Percentiles rank a stretch among this genome's conserved stretches.
Conservation (phyloP, 2,797 vertebrate genomes). For the Myotis vivesi region DNA sequence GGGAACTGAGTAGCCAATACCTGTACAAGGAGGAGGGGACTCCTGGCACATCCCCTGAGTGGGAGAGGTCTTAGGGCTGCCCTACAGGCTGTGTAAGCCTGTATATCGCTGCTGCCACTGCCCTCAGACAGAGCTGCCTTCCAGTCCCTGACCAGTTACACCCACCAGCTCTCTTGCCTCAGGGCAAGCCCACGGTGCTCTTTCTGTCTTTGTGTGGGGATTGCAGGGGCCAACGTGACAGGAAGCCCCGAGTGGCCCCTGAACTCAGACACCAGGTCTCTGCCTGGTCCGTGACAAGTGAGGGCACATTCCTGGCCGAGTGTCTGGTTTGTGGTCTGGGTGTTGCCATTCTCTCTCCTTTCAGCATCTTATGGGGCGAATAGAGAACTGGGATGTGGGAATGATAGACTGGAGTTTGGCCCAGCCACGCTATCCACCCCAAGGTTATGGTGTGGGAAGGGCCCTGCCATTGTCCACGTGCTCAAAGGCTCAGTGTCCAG, state of each 20-base stretch:
- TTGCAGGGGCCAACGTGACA: not conserved
- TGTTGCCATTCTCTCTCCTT: not conserved
- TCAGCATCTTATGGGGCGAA: not conserved
- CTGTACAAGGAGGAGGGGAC: not conserved
- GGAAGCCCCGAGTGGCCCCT: not conserved
- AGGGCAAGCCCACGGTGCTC: not conserved
- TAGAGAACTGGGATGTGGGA: not conserved
- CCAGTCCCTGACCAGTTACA: not conserved
- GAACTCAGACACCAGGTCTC: not conserved
- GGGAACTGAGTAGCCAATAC: not conserved
- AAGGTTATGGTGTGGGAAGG: not conserved
- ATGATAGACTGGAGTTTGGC: not conserved
- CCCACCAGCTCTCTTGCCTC: not conserved
- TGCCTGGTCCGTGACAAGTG: not conserved
- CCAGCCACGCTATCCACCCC: not conserved
- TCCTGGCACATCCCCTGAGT: not conserved
- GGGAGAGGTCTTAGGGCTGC: not conserved
- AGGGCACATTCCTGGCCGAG: not conserved
- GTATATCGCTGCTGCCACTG: fast-evolving
- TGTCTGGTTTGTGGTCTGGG: not conserved
- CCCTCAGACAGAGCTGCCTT: not conserved
- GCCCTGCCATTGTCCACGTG: not conserved
- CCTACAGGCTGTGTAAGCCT: not conserved
- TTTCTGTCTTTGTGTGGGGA: not conserved
- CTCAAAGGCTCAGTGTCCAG: not conserved